Evolutionary conservation across 2,797 vertebrate genomes (phyloP).

Genomic region (Muraenolepis orangiensis): DNA sequence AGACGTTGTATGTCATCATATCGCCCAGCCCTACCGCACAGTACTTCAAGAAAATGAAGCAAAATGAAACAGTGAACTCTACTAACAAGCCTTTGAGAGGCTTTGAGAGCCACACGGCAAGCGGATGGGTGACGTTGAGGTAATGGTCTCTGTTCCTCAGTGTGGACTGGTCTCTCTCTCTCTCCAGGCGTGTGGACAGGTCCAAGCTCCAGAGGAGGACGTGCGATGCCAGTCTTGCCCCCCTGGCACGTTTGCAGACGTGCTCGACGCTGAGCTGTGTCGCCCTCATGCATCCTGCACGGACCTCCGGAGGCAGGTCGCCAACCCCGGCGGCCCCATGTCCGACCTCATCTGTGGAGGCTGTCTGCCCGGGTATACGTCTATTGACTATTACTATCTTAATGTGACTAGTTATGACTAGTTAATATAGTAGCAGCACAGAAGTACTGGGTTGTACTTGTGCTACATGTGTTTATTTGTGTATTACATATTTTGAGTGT

Average conservation of each 20-base stretch:
- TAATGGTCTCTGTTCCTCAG: not conserved
- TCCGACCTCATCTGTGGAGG: conserved; percentile 77
- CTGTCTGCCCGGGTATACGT: conserved; percentile 86
- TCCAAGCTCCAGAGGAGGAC: conserved; percentile 46
- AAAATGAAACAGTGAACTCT: not conserved
- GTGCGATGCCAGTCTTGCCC: conserved; percentile 76
- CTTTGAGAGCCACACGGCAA: not conserved
- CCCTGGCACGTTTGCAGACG: conserved; percentile 78
- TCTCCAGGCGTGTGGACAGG: conserved; percentile 68
- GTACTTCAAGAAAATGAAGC: not conserved
- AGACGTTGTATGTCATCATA: too few species aligned
- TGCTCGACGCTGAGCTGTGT: conserved; percentile 65
- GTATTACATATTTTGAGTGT: not conserved
- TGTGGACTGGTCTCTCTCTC: conserved; percentile 5
- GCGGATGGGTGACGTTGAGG: not conserved
- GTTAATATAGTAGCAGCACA: too few species aligned
- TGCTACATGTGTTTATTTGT: not conserved
- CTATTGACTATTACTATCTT: too few species aligned
- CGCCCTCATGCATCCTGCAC: conserved; percentile 72
- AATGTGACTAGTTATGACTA: too few species aligned
- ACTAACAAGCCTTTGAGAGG: too few species aligned
- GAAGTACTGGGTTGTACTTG: not conserved
- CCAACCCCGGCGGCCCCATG: conserved; percentile 57
- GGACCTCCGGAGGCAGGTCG: conserved; percentile 59
- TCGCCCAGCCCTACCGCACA: too few species aligned